Percentiles rank a stretch among this genome's conserved stretches.
Conservation (phyloP, 2,888 invertebrate species). For the Leucoma salicis region DNA sequence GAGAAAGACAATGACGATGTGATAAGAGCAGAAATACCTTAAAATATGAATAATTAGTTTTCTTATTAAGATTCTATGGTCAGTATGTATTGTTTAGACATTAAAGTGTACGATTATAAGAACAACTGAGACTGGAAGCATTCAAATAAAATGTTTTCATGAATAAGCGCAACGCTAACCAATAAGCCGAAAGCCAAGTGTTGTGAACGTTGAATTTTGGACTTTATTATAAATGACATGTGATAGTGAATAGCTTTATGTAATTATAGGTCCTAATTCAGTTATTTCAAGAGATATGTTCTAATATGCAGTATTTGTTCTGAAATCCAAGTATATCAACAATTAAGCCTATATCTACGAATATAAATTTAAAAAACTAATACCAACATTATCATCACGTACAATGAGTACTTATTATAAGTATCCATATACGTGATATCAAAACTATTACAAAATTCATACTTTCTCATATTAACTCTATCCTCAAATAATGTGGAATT, state of each 20-base stretch:
- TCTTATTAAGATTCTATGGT: not conserved
- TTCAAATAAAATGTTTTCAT: constrained; percentile 19
- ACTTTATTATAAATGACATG: constrained; percentile 1
- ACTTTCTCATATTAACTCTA: too few relatives aligned
- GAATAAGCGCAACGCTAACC: constrained; percentile 32
- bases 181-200: constrained; percentile 32
- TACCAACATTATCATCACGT: too few relatives aligned
- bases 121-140: constrained; percentile 17
- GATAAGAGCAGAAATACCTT: not conserved
- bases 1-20: not conserved
- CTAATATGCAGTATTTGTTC: too few relatives aligned
- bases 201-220: not conserved
- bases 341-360: too few relatives aligned
- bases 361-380: too few relatives aligned
- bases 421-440: too few relatives aligned
- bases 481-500: too few relatives aligned
- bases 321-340: too few relatives aligned
- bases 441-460: too few relatives aligned
- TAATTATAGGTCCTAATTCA: too few relatives aligned
- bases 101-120: constrained; percentile 1
- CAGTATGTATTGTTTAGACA: constrained; percentile 3
- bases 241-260: constrained; percentile 3
- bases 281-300: too few relatives aligned
- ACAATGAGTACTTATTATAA: too few relatives aligned
- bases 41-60: not conserved